Conservation (phyloP, 1,140 invertebrate species). For the Pogonomyrmex californicus region DNA sequence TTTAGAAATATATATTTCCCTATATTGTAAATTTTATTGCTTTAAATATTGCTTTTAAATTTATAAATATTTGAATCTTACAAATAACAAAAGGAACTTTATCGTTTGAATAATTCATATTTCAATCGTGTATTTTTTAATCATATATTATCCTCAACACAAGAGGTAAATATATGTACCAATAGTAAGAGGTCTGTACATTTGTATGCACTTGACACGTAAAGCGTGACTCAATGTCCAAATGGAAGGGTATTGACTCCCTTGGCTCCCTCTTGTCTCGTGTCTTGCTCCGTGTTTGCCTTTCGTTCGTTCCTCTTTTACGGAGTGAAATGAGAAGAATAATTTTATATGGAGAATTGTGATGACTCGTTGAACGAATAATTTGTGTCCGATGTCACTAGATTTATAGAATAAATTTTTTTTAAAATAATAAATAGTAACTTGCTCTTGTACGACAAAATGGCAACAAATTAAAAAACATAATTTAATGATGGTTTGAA, state of each 20-base stretch:
- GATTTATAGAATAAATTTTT: not conserved
- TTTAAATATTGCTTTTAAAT: no score
- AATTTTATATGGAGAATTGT: not conserved
- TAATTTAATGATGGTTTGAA: not conserved
- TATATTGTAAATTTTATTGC: not conserved
- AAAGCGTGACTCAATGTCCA: not conserved
- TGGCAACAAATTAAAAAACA: not conserved
- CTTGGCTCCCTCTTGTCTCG: not conserved
- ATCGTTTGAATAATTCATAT: not conserved
- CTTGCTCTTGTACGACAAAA: not conserved
- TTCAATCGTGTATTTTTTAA: not conserved
- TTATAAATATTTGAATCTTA: not conserved
- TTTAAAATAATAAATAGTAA: not conserved
- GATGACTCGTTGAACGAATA: not conserved
- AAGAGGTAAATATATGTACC: not conserved
- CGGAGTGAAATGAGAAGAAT: constrained; percentile 24
- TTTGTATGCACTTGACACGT: constrained; percentile 15
- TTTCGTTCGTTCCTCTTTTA: not conserved
- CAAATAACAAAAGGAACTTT: not conserved
- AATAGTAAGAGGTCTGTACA: not conserved
- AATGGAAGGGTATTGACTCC: constrained; percentile 40
- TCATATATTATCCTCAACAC: not conserved
- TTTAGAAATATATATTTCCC: not conserved
- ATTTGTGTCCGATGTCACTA: not conserved
- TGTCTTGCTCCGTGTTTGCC: not conserved